Conservation (phyloP, 2,797 vertebrate genomes). For the Muscicapa striata region DNA sequence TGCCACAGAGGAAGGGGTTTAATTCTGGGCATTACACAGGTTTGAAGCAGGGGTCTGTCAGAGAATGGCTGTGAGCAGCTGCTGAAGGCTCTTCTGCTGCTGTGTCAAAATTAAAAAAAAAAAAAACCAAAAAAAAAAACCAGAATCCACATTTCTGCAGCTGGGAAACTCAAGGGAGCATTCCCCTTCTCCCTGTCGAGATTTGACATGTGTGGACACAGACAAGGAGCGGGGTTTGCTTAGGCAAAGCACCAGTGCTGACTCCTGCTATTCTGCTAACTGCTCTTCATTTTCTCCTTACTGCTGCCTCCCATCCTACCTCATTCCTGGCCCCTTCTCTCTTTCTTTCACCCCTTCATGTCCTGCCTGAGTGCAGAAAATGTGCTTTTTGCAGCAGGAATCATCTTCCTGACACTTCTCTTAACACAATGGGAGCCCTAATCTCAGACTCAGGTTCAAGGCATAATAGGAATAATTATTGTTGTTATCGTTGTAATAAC, state of each 20-base stretch:
- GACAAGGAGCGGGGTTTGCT: slow-evolving; percentile 52
- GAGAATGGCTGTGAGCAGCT: background rate
- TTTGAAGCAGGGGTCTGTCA: background rate
- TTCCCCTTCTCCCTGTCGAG: slow-evolving; percentile 34
- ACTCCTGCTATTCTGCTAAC: slow-evolving; percentile 54
- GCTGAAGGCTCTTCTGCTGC: background rate
- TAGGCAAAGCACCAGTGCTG: slow-evolving; percentile 59
- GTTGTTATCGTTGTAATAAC: slow-evolving; percentile 59
- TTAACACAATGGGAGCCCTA: slow-evolving; percentile 26
- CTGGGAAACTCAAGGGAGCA: slow-evolving; percentile 13
- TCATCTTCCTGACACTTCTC: background rate
- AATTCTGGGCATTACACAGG: fast-evolving
- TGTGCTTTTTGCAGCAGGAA: background rate
- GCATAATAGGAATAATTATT: slow-evolving; percentile 49
- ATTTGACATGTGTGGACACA: slow-evolving; percentile 67
- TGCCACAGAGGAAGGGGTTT: background rate
- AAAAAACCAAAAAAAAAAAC: background rate
- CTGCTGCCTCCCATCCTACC: slow-evolving; percentile 12
- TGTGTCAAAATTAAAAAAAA: background rate
- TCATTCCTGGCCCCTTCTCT: slow-evolving; percentile 50
- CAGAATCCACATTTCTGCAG: background rate
- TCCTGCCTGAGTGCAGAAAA: background rate
- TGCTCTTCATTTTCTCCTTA: background rate
- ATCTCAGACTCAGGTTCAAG: slow-evolving; percentile 25
- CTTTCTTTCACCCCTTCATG: slow-evolving; percentile 19